These are phyloP conservation scores for Heliocidaris tuberculata DNA, from an alignment of 35 echinoderm and acorn worm genomes.

Conservation along the genomic window DNA sequence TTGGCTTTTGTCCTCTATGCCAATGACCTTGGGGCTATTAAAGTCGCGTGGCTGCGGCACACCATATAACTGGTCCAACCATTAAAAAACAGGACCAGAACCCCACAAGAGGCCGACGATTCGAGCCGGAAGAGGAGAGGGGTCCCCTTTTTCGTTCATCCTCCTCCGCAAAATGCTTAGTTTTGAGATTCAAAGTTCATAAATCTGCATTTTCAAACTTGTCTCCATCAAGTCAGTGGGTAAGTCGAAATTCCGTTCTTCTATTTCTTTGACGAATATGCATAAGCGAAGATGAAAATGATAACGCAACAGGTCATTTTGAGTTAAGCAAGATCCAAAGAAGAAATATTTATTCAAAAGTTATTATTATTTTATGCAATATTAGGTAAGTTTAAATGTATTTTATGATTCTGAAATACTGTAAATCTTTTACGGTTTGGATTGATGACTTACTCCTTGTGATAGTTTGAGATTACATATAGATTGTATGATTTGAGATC, in stretches of 20 bases:
- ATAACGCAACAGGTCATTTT: too few species aligned
- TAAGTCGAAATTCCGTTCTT: background rate
- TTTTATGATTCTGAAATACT: too few species aligned
- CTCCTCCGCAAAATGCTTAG: background rate
- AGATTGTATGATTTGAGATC: too few species aligned
- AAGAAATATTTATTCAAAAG: too few species aligned
- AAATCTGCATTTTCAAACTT: background rate
- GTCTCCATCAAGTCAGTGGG: background rate
- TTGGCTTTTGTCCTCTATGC: background rate
- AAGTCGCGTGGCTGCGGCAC: background rate
- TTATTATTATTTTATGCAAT: too few species aligned
- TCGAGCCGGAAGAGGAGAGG: background rate
- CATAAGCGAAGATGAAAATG: too few species aligned
- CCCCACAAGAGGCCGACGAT: background rate
- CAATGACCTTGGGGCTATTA: background rate
- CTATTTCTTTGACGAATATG: background rate
- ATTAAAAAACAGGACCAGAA: background rate
- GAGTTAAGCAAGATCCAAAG: too few species aligned
- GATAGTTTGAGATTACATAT: too few species aligned
- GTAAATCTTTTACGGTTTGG: too few species aligned
- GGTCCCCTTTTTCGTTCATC: background rate
- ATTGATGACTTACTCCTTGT: too few species aligned
- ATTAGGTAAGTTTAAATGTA: too few species aligned
- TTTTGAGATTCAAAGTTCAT: background rate
- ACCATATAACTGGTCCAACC: background rate